These are phyloP conservation scores for Eupithecia exiguata DNA, from an alignment of 2,888 invertebrate genomes.

Conservation along the genomic window DNA sequence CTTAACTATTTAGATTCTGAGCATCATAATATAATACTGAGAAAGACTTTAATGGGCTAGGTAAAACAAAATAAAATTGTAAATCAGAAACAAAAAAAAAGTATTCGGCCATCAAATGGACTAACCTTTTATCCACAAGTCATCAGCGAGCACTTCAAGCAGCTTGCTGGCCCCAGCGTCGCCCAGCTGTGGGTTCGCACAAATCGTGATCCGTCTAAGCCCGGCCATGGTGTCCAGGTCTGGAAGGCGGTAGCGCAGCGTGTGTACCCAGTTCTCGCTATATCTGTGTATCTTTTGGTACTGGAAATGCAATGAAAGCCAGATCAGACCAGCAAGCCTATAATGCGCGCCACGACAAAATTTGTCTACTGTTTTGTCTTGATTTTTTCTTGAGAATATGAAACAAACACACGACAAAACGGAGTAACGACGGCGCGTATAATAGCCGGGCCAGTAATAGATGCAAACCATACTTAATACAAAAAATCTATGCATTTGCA, in stretches of 20 bases:
- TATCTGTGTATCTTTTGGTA: slow-evolving; percentile 88
- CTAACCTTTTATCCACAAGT: slow-evolving; percentile 89
- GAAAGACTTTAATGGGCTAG: background rate
- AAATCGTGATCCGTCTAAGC: slow-evolving; percentile 87
- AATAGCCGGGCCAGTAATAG: background rate
- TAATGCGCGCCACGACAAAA: too few species aligned
- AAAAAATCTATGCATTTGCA: background rate
- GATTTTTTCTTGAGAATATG: too few species aligned
- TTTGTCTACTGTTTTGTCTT: too few species aligned
- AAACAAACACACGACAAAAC: too few species aligned
- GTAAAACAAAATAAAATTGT: too few species aligned
- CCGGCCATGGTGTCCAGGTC: slow-evolving; percentile 89
- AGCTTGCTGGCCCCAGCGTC: slow-evolving; percentile 86
- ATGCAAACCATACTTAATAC: background rate
- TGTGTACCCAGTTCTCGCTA: slow-evolving; percentile 92
- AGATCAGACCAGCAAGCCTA: background rate
- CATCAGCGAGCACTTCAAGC: slow-evolving; percentile 88
- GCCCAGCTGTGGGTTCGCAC: slow-evolving; percentile 87
- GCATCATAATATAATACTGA: too few species aligned
- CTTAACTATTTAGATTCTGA: background rate
- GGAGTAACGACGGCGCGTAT: too few species aligned
- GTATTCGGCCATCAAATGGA: background rate
- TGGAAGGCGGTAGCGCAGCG: slow-evolving; percentile 89
- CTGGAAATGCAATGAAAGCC: slow-evolving; percentile 54
- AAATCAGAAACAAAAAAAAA: background rate